phyloP scores from a whole-genome alignment of 2,113 vertebrate genomes.

The Petrocephalus microphthalmus region DNA sequence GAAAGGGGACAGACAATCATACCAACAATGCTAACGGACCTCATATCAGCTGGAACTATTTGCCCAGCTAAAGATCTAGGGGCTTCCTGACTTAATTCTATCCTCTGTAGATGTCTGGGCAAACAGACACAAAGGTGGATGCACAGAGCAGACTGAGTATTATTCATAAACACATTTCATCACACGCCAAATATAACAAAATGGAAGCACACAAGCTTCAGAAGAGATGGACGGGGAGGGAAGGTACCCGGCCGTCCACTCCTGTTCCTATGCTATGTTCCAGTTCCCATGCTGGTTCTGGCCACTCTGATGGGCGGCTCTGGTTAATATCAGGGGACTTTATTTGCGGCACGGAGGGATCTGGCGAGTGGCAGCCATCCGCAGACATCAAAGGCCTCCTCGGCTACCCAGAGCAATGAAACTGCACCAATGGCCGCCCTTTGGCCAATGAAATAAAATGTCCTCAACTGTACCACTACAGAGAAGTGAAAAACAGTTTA shows the following conservation, averaged over 20 bases:
- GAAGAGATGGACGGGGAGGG: background rate
- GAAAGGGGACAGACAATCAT: too few species aligned
- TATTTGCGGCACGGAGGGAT: background rate
- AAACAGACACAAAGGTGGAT: background rate
- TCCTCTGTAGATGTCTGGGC: background rate
- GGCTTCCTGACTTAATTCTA: background rate
- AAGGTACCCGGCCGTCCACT: background rate
- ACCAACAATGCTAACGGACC: background rate
- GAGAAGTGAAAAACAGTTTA: constrained; percentile 4
- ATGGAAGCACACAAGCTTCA: background rate
- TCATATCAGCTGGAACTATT: background rate
- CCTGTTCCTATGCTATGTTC: background rate
- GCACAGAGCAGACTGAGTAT: background rate
- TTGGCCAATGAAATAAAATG: constrained; percentile 7
- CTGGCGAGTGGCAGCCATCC: background rate
- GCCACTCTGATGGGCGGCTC: background rate
- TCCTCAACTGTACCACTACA: background rate
- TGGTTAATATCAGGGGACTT: background rate
- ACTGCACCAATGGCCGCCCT: background rate
- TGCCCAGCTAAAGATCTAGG: background rate
- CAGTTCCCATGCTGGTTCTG: background rate
- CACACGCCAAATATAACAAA: background rate
- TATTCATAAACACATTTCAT: background rate
- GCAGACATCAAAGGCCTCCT: background rate
- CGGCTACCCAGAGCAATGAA: background rate